A percentile compares a stretch with the other conserved stretches of the same genome.
Conservation (phyloP, 2,113 vertebrate species). For the Acrocephalus kingi region DNA sequence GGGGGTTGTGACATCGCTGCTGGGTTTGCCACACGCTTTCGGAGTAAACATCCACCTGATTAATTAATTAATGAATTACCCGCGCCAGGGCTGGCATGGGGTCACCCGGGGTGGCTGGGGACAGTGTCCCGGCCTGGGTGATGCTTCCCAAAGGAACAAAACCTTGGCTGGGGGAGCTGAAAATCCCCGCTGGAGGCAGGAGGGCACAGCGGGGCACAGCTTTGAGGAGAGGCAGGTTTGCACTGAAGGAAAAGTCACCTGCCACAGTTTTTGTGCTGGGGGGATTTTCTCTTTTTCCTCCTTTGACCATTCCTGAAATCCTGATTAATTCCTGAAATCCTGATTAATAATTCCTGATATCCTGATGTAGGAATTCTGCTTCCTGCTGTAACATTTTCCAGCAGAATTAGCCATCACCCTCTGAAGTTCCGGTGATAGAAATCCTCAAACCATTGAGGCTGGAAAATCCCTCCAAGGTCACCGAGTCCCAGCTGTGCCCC, state of each 20-base stretch:
- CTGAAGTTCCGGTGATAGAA: too few relatives aligned
- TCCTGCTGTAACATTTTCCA: neutral
- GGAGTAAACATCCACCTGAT: neutral
- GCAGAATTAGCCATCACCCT: accelerated
- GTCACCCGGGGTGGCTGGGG: neutral
- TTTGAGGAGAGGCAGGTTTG: neutral
- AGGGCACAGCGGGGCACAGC: neutral
- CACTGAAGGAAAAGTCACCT: neutral
- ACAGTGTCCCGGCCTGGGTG: accelerated
- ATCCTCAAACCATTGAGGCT: neutral
- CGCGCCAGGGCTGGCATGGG: accelerated
- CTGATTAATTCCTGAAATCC: neutral
- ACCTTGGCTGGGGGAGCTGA: neutral
- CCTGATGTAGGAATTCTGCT: neutral
- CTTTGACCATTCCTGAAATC: neutral
- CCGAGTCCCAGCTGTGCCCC: accelerated
- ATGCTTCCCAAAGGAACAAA: neutral
- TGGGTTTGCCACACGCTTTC: neutral
- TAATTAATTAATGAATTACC: neutral
- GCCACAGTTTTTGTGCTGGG: neutral
- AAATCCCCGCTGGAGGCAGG: neutral
- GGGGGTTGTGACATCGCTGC: neutral
- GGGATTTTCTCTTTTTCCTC: too few relatives aligned
- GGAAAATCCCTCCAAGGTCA: neutral
- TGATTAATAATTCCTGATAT: neutral